Evolutionary conservation across 2,113 vertebrate species (phyloP).

Genomic region (rabbit (Oryctolagus cuniculus)): mOryCun1.1 NC_091435.1:112157501-112158000

Average conservation of each 20-base stretch:
- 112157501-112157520: not conserved
- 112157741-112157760: not conserved
- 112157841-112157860: not conserved
- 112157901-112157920: not conserved
- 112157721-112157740: not conserved
- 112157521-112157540: not conserved
- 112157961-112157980: conserved; percentile 68
- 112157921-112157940: not conserved
- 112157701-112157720: not conserved
- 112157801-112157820: not conserved
- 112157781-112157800: not conserved
- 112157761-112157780: not conserved
- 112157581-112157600: not conserved
- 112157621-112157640: too few relatives aligned
- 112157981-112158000: conserved; percentile 58
- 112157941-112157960: conserved; percentile 73
- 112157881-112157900: conserved; percentile 9
- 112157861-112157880: not conserved
- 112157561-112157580: not conserved
- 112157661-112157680: not conserved
- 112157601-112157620: too few relatives aligned
- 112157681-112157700: conserved; percentile 40
- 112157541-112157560: not conserved
- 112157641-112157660: not conserved
- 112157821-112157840: not conserved